phyloP scores from a whole-genome alignment of 2,113 vertebrate species.

The Vanacampus margaritifer region DNA sequence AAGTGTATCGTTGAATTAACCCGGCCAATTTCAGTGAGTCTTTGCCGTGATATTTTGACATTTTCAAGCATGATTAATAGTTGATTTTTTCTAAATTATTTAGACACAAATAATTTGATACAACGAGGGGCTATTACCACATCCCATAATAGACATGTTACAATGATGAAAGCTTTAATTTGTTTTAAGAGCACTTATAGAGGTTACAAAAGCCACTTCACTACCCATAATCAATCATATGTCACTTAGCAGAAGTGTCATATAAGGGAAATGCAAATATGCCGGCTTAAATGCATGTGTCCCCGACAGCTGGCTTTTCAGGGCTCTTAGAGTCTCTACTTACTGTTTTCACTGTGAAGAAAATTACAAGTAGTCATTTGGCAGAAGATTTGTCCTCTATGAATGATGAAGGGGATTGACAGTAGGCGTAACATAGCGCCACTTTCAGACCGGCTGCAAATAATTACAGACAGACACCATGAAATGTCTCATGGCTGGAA shows the following conservation, averaged over 20 bases:
- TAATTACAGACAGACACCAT: slow-evolving; percentile 1
- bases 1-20: slow-evolving; percentile 47
- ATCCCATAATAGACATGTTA: slow-evolving; percentile 76
- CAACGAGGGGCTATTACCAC: slow-evolving; percentile 75
- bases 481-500: slow-evolving; percentile 3
- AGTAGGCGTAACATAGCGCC: slow-evolving; percentile 11
- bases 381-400: slow-evolving; percentile 46
- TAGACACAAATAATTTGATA: slow-evolving; percentile 76
- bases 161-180: slow-evolving; percentile 79
- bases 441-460: slow-evolving; percentile 8
- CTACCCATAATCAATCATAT: slow-evolving; percentile 78
- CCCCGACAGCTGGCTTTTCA: slow-evolving; percentile 54
- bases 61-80: slow-evolving; percentile 75
- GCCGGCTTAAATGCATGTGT: slow-evolving; percentile 57
- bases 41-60: slow-evolving; percentile 55
- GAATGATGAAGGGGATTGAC: slow-evolving; percentile 39
- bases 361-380: slow-evolving; percentile 57
- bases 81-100: slow-evolving; percentile 78
- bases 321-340: slow-evolving; percentile 36
- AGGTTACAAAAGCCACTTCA: slow-evolving; percentile 71
- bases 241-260: slow-evolving; percentile 71
- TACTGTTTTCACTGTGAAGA: slow-evolving; percentile 61
- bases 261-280: slow-evolving; percentile 68
- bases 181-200: slow-evolving; percentile 77
- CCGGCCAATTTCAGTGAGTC: slow-evolving; percentile 42